Evolutionary conservation across 1,140 invertebrate species (phyloP).

Genomic region (Lerema accius): DNA sequence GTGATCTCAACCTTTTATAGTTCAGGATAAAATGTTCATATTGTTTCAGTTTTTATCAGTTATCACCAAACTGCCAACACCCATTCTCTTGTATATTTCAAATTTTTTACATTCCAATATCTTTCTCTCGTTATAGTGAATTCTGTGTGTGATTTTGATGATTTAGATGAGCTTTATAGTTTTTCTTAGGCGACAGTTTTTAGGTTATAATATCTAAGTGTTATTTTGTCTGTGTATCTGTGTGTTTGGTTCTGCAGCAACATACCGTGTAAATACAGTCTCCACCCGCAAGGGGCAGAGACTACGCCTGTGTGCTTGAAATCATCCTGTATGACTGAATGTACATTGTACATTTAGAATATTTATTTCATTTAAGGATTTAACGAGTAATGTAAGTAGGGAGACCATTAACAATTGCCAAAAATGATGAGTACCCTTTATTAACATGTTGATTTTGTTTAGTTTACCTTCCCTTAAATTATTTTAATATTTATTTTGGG

Average conservation of each 20-base stretch:
- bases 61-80: conserved; percentile 44
- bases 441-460: conserved; percentile 74
- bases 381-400: conserved; percentile 71
- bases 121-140: conserved; percentile 58
- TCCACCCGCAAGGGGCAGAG: conserved; percentile 54
- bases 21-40: conserved; percentile 47
- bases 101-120: conserved; percentile 75
- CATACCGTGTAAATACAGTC: conserved; percentile 68
- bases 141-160: conserved; percentile 63
- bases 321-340: conserved; percentile 61
- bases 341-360: conserved; percentile 65
- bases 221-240: conserved; percentile 62
- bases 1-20: conserved; percentile 73
- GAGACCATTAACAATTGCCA: conserved; percentile 78
- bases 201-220: conserved; percentile 61
- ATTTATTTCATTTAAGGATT: conserved; percentile 77
- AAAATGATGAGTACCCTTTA: conserved; percentile 78
- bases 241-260: conserved; percentile 63
- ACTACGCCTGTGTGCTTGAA: conserved; percentile 55
- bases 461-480: conserved; percentile 73
- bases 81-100: conserved; percentile 54
- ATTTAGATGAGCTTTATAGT: conserved; percentile 59
- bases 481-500: conserved; percentile 81
- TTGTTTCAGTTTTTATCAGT: conserved; percentile 48
- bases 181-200: conserved; percentile 60